Evolutionary conservation across 2,113 vertebrate genomes (phyloP).

Genomic region (Etheostoma cragini): DNA sequence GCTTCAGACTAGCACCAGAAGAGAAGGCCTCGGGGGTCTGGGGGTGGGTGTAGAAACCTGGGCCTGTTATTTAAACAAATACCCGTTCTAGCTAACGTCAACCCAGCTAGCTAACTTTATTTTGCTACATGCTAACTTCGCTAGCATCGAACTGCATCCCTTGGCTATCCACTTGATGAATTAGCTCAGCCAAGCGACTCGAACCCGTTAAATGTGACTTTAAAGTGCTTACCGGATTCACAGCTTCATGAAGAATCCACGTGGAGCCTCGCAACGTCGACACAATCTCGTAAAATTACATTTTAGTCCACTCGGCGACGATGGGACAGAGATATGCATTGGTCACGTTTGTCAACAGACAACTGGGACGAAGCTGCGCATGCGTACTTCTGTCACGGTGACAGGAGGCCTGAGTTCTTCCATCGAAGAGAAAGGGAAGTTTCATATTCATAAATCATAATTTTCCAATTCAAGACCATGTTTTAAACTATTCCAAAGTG

Average conservation of each 20-base stretch:
- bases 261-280: background rate
- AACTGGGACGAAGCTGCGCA: background rate
- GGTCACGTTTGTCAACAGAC: constrained; percentile 74
- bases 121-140: constrained; percentile 60
- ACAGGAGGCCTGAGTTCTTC: background rate
- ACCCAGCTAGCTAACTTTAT: constrained; percentile 44
- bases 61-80: background rate
- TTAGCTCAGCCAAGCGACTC: background rate
- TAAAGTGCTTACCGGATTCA: constrained; percentile 46
- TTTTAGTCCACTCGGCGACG: constrained; percentile 35
- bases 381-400: constrained; percentile 28
- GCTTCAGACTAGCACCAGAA: background rate
- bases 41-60: background rate
- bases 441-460: too few species aligned
- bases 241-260: constrained; percentile 30
- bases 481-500: too few species aligned
- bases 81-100: background rate
- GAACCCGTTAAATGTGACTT: background rate
- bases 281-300: constrained; percentile 28
- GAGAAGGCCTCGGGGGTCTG: background rate
- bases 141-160: constrained; percentile 25
- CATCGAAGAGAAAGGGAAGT: too few species aligned
- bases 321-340: constrained; percentile 13
- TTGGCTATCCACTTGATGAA: background rate
- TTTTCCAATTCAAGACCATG: too few species aligned